Base-by-base conservation (phyloP, 2,113 vertebrate genomes). In the Corydoras maculifer region DNA sequence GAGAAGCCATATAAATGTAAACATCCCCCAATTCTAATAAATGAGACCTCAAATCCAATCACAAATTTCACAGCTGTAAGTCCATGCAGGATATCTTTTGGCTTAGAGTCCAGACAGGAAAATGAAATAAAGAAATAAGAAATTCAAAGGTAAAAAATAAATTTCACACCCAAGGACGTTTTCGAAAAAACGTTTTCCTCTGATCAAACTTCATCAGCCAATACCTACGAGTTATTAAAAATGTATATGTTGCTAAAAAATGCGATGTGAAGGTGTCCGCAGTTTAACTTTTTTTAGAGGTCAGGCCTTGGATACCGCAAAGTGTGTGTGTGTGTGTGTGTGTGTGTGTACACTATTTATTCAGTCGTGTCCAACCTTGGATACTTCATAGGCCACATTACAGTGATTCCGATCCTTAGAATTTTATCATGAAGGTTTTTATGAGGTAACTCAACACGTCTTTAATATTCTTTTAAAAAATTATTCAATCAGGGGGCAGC, bases 11-110 rank as follows among this genome's bases (percentile, higher is more conserved):
- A 82, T 80, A 80, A 87, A 87, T 71, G 70, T 66, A 82, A 82
- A 83, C 66, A 78, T 50, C 70, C 69, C 77, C 77, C 69, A 58
- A 58, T 32, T 79, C 31, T 76, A 70, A 82, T 79, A 83, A 85
- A 83, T 72, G 74, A 84, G 80, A 73, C 75, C 77, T 84, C 65
- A 69, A 74, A 72, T 48, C 62, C 80, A 83, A 84, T 82, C 79
- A 82, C 72, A 72, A 78, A 74, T 77, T 82, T 84, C 77, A 81
- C 51, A 48, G 78, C 58, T 50, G 72, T 49, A 75, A 68, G 82
- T 80, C 78, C 62, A 48, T 65, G 64, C 59, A 10, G 62, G 61
- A 80, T 82, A 73, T 75, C 74, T 69, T 70, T 58, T 69, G 59
- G 59, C 61, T 74, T 58, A 32, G 62, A 73, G 71, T 79, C 75